These are phyloP conservation scores for Pachymerium ferrugineum DNA, from an alignment of 2,888 invertebrate genomes.

Conservation along the genomic window DNA sequence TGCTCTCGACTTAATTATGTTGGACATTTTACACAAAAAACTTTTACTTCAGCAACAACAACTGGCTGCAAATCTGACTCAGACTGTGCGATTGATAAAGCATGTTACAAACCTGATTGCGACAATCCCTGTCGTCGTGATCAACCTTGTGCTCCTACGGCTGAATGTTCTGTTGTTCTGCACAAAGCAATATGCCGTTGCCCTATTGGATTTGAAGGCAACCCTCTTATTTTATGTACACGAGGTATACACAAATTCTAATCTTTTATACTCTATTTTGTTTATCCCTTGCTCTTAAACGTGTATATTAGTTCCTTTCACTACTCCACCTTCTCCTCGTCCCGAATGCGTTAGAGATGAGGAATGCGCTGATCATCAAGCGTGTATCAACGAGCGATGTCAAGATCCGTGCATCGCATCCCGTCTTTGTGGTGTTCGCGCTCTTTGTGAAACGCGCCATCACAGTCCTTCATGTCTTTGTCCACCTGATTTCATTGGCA, in stretches of 20 bases:
- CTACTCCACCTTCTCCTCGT: no score
- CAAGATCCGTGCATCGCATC: conserved; percentile 33
- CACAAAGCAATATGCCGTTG: conserved; percentile 41
- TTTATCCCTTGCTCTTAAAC: no score
- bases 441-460: conserved; percentile 51
- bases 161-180: conserved; percentile 39
- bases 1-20: no score
- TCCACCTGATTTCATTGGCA: conserved; percentile 64
- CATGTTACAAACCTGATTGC: conserved; percentile 34
- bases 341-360: conserved; percentile 72
- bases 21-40: no score
- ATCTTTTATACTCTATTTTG: no score
- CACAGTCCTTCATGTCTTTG: conserved; percentile 71
- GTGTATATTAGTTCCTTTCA: no score
- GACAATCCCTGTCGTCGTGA: conserved; percentile 33
- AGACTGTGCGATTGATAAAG: conserved; percentile 33
- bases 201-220: conserved; percentile 39
- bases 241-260: conserved; percentile 24
- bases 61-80: no score
- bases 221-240: conserved; percentile 40
- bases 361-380: conserved; percentile 71
- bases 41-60: not conserved
- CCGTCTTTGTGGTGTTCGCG: conserved; percentile 45
- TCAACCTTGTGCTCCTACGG: conserved; percentile 39
- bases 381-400: conserved; percentile 44